phyloP scores from a whole-genome alignment of 1,140 invertebrate species.

The Papilio machaon region DNA sequence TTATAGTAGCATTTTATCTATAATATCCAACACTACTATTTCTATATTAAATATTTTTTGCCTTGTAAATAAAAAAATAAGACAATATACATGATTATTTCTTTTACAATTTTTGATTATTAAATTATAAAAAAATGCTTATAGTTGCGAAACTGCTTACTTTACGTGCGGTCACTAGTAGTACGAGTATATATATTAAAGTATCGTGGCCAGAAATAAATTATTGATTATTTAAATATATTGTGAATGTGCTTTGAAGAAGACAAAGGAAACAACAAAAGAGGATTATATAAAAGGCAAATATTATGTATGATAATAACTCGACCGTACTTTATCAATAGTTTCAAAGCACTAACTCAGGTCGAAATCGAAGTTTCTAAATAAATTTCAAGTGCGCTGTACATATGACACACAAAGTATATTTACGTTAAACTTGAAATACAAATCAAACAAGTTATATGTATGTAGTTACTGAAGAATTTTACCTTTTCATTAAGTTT shows the following conservation, averaged over 20 bases:
- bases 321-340: background rate
- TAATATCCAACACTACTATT: no score
- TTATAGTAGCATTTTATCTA: background rate
- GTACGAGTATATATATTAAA: no score
- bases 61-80: no score
- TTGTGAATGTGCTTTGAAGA: background rate
- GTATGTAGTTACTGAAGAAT: background rate
- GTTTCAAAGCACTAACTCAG: constrained; percentile 1
- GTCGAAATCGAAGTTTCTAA: background rate
- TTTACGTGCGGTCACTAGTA: no score
- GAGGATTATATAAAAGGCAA: background rate
- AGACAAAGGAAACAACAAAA: background rate
- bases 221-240: background rate
- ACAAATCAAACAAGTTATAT: background rate
- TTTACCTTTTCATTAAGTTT: background rate
- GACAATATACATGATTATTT: no score
- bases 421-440: background rate
- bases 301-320: background rate
- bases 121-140: no score
- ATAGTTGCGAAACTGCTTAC: no score
- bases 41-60: no score
- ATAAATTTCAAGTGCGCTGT: background rate
- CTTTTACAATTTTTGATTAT: no score
- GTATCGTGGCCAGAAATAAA: no score
- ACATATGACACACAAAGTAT: background rate